Conservation (phyloP, 2,113 vertebrate species). For the Nestor notabilis region DNA sequence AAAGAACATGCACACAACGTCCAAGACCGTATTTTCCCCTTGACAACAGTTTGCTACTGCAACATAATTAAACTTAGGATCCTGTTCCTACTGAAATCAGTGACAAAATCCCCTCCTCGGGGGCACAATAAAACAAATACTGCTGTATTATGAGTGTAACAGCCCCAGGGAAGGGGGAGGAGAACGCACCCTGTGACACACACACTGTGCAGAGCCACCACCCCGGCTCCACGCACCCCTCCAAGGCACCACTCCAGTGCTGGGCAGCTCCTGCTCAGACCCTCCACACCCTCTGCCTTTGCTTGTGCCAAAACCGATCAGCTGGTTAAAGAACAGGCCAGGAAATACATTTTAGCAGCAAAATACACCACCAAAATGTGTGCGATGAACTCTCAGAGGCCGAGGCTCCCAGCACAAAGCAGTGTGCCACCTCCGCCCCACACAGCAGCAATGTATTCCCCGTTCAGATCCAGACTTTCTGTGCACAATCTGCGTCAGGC, state of each 20-base stretch:
- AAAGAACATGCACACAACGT: fast-evolving
- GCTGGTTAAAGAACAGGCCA: neutral
- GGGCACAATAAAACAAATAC: neutral
- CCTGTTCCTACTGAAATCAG: neutral
- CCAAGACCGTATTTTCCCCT: neutral
- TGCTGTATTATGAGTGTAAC: fast-evolving
- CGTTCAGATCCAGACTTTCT: fast-evolving
- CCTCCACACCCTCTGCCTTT: neutral
- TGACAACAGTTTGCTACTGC: neutral
- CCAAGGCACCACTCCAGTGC: fast-evolving
- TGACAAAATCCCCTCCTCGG: neutral
- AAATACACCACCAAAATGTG: neutral
- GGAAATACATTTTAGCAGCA: neutral
- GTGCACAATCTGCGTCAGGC: neutral
- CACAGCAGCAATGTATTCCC: fast-evolving
- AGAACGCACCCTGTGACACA: fast-evolving
- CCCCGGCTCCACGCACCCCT: fast-evolving
- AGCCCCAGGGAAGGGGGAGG: neutral
- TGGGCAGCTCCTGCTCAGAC: neutral
- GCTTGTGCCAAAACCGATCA: neutral
- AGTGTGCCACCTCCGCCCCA: fast-evolving
- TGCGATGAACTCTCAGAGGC: neutral
- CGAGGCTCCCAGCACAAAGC: fast-evolving
- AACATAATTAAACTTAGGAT: neutral
- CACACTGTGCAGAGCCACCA: fast-evolving